Conservation (phyloP, 1,140 invertebrate species). For the Drosophila ohnishii region DNA sequence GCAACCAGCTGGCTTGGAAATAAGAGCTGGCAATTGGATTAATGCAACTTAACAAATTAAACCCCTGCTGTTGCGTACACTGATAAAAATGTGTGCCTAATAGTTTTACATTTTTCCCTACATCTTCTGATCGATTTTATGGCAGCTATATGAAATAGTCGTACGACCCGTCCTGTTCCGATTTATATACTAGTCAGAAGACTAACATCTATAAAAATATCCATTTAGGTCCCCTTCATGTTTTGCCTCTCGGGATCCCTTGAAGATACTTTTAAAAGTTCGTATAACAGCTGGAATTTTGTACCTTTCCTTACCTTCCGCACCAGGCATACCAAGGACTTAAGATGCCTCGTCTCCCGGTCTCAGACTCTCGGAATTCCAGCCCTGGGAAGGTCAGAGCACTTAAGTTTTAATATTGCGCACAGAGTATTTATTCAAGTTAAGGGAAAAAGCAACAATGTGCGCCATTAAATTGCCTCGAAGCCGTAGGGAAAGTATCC, state of each 20-base stretch:
- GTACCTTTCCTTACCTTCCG: conserved; percentile 27
- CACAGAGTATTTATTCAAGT: conserved; percentile 66
- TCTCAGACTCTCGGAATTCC: conserved; percentile 11
- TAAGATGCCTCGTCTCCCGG: not conserved
- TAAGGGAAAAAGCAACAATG: conserved; percentile 53
- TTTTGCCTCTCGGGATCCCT: not conserved
- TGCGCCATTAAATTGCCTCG: conserved; percentile 55
- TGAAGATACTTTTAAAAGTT: not conserved
- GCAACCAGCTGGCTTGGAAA: not conserved
- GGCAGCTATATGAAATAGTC: too few relatives aligned
- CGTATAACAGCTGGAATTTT: conserved; percentile 5
- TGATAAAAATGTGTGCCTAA: too few relatives aligned
- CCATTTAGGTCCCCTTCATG: too few relatives aligned
- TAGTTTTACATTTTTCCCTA: too few relatives aligned
- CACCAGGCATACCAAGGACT: conserved; percentile 2
- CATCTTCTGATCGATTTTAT: too few relatives aligned
- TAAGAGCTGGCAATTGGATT: not conserved
- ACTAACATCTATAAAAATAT: too few relatives aligned
- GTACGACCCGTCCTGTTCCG: too few relatives aligned
- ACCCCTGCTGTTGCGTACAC: not conserved
- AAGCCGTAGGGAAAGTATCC: conserved; percentile 11
- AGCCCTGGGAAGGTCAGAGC: conserved; percentile 45
- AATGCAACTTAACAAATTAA: conserved; percentile 13
- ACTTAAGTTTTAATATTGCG: conserved; percentile 65
- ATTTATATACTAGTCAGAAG: too few relatives aligned